phyloP scores from a whole-genome alignment of 2,888 invertebrate species.

The Timandra comae region DNA sequence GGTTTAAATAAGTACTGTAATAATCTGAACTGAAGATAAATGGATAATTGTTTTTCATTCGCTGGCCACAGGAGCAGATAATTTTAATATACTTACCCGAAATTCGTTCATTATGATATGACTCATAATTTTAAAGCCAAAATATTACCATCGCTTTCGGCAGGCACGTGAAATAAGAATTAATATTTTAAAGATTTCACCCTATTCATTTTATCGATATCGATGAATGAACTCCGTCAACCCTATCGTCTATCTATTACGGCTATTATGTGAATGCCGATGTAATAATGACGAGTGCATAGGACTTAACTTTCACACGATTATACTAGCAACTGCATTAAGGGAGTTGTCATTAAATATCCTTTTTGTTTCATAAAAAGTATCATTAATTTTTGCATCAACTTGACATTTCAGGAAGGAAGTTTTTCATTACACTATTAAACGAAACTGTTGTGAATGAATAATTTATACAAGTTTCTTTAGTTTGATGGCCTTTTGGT shows the following conservation, averaged over 20 bases:
- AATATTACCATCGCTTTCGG: no score
- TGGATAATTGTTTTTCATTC: no score
- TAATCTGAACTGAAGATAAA: no score
- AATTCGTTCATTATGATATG: no score
- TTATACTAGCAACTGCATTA: slow-evolving; percentile 33
- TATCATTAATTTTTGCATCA: slow-evolving; percentile 27
- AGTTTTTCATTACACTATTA: slow-evolving; percentile 20
- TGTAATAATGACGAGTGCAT: slow-evolving; percentile 56
- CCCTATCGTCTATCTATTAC: slow-evolving; percentile 33
- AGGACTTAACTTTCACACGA: slow-evolving; percentile 65
- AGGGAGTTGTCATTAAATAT: slow-evolving; percentile 29
- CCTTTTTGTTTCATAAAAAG: slow-evolving; percentile 22
- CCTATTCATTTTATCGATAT: no score
- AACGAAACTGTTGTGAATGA: slow-evolving; percentile 15
- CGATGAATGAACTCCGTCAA: slow-evolving; percentile 26
- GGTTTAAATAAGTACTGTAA: no score
- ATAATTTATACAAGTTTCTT: slow-evolving; percentile 8
- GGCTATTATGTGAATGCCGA: slow-evolving; percentile 58
- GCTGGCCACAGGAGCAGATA: no score
- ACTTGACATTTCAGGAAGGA: slow-evolving; percentile 35
- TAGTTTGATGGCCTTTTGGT: no score
- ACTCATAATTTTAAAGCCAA: no score
- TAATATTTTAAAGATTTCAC: no score
- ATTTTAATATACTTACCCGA: no score
- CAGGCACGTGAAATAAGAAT: no score